Base-by-base conservation (phyloP, 2,888 invertebrate species). In the Zaprionus obscuricornis region DNA sequence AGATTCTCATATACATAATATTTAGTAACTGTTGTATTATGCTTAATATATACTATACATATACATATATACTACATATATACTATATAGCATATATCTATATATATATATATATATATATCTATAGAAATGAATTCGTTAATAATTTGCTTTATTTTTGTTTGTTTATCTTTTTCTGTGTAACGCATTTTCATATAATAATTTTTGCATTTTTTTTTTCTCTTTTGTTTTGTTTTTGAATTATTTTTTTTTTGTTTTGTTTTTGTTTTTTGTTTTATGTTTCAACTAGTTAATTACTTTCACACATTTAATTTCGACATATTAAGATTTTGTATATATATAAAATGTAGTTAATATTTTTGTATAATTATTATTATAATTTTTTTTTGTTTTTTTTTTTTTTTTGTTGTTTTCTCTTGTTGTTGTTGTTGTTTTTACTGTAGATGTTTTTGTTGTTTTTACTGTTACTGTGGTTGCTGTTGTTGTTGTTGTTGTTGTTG, bases 221-320 rank as follows among this genome's bases (percentile, higher is more conserved):
- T 42, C 3, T 34, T 31, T 18, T 16, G 16, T 50, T 46, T 11
- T 47, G 22, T 47, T 22, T 20, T 27, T 42, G 22, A 27, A 22
- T 49, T 18, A 58, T 24, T 59, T 63, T 47, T 42, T 31, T 26
- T 11, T 60, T 46, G 6, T 22, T 33, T 45, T 34, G 10, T 24
- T 17, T 20, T 17, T 40, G 5, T 11, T 34, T 40, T 36, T 18
- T 22, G 13, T 8, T 64, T 57, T n/a, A n/a, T n/a, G n/a, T n/a
- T n/a, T 55, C 27, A 55, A 63, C 73, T 55, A 63, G 43, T 58
- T 62, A 51, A 52, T 71, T 60, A 55, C 33, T 64, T 67, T 57
- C 56, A 55, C 68, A 33, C 51, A 26, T 42, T 52, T n/a, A 47
- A 40, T 59, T 64, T 57, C 20, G 50, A 42, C 46, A 55, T 60